Evolutionary conservation across 2,797 vertebrate genomes (phyloP), one percentile per base, ranked within the genome.

Genomic region (Allochrocebus solatus): DNA sequence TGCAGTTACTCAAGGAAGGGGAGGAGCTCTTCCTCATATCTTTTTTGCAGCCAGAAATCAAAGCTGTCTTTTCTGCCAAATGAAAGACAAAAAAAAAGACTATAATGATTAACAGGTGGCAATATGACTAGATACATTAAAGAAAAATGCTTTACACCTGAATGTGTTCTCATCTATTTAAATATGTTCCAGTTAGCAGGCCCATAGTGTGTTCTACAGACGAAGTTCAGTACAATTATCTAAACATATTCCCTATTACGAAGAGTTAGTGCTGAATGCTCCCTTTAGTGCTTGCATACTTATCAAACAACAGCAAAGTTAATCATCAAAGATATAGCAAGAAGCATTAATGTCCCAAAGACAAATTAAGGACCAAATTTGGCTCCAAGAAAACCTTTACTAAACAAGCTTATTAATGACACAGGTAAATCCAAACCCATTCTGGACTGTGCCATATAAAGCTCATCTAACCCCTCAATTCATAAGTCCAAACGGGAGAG

Each of bases 1-100:
- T 99, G 99, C 99, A 99, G 99, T 99, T 99, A 99, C 99, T 99
- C 99, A 99, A 99, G 99, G 99, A 99, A 99, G 99, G 99, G 99
- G 99, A 99, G 99, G 99, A 99, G 98, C 99, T 99, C 99, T 99
- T 99, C 99, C 99, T 99, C 99, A 99, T 99, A 99, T 99, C 99
- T 99, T 99, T 98, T 99, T 98, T 99, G 99, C 99, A 99, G 99
- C 99, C 99, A 99, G 99, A 99, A 99, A 99, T 99, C 99, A 99
- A 99, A 99, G 99, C 99, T 99, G 99, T 99, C 99, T 99, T 99
- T 99, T 99, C 99, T 99, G 99, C 98, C 98, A 98, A 98, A 97
- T 92, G 95, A 98, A 96, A 97, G 72, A 97, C 97, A 98, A 91
- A 97, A 98, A 98, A 97, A 98, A 97, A 93, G 70, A 97, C 96